Conservation (phyloP, 2,113 vertebrate genomes). For the Malurus alboscapulatus region DNA sequence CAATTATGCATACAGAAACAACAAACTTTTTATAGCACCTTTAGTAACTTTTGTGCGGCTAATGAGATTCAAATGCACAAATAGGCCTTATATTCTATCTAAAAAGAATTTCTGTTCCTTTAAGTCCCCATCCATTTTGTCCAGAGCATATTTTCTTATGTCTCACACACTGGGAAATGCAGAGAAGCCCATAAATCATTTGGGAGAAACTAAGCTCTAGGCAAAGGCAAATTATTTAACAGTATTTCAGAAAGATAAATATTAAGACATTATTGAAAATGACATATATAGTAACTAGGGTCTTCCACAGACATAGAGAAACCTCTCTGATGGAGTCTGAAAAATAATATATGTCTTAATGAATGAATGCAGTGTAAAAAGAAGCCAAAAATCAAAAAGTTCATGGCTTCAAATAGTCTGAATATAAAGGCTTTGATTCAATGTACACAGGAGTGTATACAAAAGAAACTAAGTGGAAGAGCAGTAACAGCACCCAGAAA, state of each 20-base stretch:
- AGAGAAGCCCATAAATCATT: not conserved
- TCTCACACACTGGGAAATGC: not conserved
- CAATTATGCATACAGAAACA: not conserved
- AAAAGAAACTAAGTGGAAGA: not conserved
- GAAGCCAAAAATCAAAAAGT: not conserved
- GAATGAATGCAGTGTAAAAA: not conserved
- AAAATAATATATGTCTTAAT: not conserved
- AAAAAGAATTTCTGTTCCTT: not conserved
- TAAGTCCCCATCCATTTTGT: not conserved
- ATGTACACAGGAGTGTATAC: not conserved
- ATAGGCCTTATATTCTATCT: not conserved
- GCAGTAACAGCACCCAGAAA: not conserved
- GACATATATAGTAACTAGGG: not conserved
- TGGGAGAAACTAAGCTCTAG: not conserved
- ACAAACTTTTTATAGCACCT: not conserved
- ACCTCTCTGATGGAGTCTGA: not conserved
- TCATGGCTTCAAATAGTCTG: not conserved
- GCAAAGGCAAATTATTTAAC: conserved; percentile 11
- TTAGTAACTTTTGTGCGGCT: not conserved
- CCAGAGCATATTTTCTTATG: not conserved
- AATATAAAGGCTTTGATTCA: not conserved
- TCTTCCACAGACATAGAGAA: not conserved
- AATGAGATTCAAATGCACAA: not conserved
- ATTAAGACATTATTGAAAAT: not conserved
- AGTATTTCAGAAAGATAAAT: not conserved